Evolutionary conservation across 2,797 vertebrate genomes (phyloP).

Genomic region (Thunnus albacares): DNA sequence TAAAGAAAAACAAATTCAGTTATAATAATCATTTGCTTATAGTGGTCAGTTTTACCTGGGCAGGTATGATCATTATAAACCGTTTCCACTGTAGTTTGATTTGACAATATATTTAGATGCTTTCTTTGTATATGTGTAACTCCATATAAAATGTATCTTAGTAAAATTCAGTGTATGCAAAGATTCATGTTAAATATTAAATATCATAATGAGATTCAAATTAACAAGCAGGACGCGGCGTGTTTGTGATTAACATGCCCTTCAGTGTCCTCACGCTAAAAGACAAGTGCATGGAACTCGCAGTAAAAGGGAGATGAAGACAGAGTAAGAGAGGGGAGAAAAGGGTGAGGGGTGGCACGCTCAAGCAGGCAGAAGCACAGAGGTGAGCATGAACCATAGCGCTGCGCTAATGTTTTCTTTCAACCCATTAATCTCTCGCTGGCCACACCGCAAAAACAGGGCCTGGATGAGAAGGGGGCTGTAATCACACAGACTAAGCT

Average conservation of each 20-base stretch:
- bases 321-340: background rate
- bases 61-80: too few species aligned
- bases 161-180: background rate
- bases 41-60: too few species aligned
- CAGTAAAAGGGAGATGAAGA: background rate
- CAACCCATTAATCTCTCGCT: slow-evolving; percentile 74
- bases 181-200: background rate
- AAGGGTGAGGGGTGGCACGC: slow-evolving; percentile 17
- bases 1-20: too few species aligned
- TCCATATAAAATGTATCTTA: too few species aligned
- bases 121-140: too few species aligned
- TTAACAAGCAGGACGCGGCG: background rate
- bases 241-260: slow-evolving; percentile 27
- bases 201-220: slow-evolving; percentile 2
- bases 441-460: slow-evolving; percentile 64
- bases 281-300: slow-evolving; percentile 2
- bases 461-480: slow-evolving; percentile 63
- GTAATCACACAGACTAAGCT: slow-evolving; percentile 77
- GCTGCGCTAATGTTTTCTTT: slow-evolving; percentile 73
- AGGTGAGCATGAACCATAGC: slow-evolving; percentile 55
- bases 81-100: background rate
- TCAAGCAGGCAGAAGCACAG: slow-evolving; percentile 48
- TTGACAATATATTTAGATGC: background rate
- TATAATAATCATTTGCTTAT: too few species aligned
- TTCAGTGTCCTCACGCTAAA: slow-evolving; percentile 10